These are phyloP conservation scores for Dione juno DNA, from an alignment of 2,888 invertebrate genomes.

Conservation along the genomic window DNA sequence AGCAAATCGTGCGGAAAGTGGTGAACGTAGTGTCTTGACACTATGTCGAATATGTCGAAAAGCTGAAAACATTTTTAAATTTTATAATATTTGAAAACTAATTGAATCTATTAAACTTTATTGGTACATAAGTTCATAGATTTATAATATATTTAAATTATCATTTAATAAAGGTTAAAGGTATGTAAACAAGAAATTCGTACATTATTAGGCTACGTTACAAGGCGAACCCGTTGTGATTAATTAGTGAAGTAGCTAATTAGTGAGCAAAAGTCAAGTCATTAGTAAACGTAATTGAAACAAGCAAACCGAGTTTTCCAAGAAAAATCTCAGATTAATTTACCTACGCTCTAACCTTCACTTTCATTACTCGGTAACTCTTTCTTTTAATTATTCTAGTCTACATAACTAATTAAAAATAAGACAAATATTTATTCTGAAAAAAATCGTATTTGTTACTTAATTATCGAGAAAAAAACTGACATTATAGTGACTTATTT, in stretches of 20 bases:
- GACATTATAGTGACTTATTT: background rate
- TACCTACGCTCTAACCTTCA: slow-evolving; percentile 46
- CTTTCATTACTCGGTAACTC: slow-evolving; percentile 35
- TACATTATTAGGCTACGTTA: slow-evolving; percentile 61
- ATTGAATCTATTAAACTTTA: no score
- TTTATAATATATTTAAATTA: slow-evolving; percentile 38
- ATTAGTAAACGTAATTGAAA: slow-evolving; percentile 79
- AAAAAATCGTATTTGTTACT: background rate
- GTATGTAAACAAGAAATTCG: slow-evolving; percentile 62
- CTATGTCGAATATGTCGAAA: no score
- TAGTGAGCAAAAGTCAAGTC: slow-evolving; percentile 76
- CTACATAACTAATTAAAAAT: slow-evolving; percentile 22
- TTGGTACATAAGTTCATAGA: no score
- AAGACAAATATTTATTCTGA: background rate
- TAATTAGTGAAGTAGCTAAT: slow-evolving; percentile 80
- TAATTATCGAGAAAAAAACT: background rate
- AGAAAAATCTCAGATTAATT: slow-evolving; percentile 68
- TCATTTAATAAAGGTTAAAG: slow-evolving; percentile 46
- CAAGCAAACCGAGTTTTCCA: slow-evolving; percentile 69
- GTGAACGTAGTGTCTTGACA: no score
- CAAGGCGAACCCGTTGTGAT: slow-evolving; percentile 71
- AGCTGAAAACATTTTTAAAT: no score
- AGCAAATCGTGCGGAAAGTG: no score
- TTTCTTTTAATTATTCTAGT: slow-evolving; percentile 29
- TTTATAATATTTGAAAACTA: no score